These are phyloP conservation scores for Synanceia verrucosa DNA, from an alignment of 2,797 vertebrate species.

Conservation along the genomic window DNA sequence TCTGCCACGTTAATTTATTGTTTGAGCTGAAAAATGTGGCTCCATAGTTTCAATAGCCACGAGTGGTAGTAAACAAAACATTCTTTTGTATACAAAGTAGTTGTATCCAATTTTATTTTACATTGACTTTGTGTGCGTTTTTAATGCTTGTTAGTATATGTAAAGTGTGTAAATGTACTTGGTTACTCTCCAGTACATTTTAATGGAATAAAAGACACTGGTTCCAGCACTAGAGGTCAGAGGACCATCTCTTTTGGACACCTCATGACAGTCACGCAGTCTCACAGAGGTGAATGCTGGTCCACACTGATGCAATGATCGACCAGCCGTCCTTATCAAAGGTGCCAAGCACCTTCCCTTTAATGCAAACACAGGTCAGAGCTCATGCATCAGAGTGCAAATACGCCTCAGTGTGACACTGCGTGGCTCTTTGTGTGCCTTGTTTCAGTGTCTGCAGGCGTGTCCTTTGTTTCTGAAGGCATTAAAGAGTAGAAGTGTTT, in stretches of 20 bases:
- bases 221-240: slow-evolving; percentile 55
- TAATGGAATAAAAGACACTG: not conserved
- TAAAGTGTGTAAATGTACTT: not conserved
- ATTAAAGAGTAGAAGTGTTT: slow-evolving; percentile 72
- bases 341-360: slow-evolving; percentile 78
- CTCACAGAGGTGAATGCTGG: slow-evolving; percentile 54
- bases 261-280: not conserved
- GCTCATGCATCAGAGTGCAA: slow-evolving; percentile 84
- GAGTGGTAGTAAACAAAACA: no score
- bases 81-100: no score
- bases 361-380: slow-evolving; percentile 74
- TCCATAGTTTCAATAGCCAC: no score
- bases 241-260: slow-evolving; percentile 2
- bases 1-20: no score
- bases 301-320: slow-evolving; percentile 55
- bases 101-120: no score
- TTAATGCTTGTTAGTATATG: no score
- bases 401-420: slow-evolving; percentile 47
- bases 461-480: slow-evolving; percentile 41
- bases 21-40: no score
- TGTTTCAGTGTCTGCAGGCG: slow-evolving; percentile 13
- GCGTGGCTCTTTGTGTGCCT: slow-evolving; percentile 11
- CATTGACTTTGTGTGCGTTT: no score
- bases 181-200: not conserved
- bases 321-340: slow-evolving; percentile 80